Base-by-base conservation (phyloP, 2,888 invertebrate genomes). In the Caenorhabditis doughertyi region DNA sequence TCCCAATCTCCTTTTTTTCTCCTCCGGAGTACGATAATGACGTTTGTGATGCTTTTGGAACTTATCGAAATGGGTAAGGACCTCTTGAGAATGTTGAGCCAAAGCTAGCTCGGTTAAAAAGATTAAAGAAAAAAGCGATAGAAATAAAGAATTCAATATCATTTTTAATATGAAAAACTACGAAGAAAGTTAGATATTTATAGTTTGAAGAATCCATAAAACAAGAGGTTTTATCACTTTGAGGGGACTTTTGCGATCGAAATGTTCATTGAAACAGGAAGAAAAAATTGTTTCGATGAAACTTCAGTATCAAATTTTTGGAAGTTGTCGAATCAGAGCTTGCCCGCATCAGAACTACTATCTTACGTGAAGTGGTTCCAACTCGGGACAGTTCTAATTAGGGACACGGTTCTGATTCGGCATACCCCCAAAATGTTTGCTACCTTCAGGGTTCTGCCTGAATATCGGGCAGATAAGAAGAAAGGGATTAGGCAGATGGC, bases 51-150 rank as follows among this genome's bases (percentile, higher is more conserved):
- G 60, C 2, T 18, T 27, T 42, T 23, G 23, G 42, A 72, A 72
- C 25, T 72, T 64, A 3, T 62, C 55, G 29, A 64, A 64, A 16
- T 62, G 39, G 3, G 25, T 35, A 5, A 62, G 55, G 8, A 73
- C 39, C 11, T 73, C 70, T 23, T 71, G 47, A 23, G 70, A 71
- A 42, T 71, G 70, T 13, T 71, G 56, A 9, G 58, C 29, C 0
- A 42, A 9, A 11, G 51, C 16, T 16, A 42, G 8, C 0, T 56
- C 18, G 21, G 13, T 8, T n/a, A 68, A 23, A 13, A 21, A 9
- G 35, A 67, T 4, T 1, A 47, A n/a, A n/a, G n/a, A 13, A n/a
- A 65, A 35, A 16, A 67, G 3, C 5, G 32, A 39, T 13, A 51
- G 35, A 23, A 21, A 3, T 53, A 25, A 35, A 9, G 21, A 7